Evolutionary conservation across 64 coral and sea anemone species (phyloP).

Genomic region (Dendrophyllia cribrosa): DNA sequence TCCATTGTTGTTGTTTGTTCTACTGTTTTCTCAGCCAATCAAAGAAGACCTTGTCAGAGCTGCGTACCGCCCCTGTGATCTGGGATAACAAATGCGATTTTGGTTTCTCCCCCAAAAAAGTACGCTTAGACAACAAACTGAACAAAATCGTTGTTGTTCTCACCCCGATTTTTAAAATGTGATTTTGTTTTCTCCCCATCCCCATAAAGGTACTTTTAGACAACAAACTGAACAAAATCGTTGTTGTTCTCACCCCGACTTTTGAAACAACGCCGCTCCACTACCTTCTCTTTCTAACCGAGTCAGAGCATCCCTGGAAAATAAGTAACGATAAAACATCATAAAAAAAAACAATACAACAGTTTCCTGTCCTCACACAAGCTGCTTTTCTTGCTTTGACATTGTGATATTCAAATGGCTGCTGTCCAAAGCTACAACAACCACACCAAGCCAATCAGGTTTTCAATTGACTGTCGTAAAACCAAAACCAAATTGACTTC

Average conservation of each 20-base stretch:
- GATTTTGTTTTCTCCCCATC: too few relatives aligned
- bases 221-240: not conserved
- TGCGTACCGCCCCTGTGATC: too few relatives aligned
- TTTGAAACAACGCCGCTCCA: conserved; percentile 34
- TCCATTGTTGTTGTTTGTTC: too few relatives aligned
- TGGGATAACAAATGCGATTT: too few relatives aligned
- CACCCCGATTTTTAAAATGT: not conserved
- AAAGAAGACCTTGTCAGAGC: too few relatives aligned
- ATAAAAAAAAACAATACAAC: not conserved
- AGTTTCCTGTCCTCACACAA: not conserved
- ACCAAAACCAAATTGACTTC: too few relatives aligned
- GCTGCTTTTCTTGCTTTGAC: not conserved
- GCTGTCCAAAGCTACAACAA: too few relatives aligned
- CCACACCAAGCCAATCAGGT: too few relatives aligned
- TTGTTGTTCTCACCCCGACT: not conserved
- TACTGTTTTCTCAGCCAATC: too few relatives aligned
- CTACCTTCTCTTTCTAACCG: conserved; percentile 69
- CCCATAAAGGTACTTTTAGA: too few relatives aligned
- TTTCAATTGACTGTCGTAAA: too few relatives aligned
- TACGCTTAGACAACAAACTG: not conserved
- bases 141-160: not conserved
- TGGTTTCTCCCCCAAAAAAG: too few relatives aligned
- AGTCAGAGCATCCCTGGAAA: conserved; percentile 67
- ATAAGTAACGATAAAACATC: not conserved
- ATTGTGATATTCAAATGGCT: not conserved